Evolutionary conservation across 2,113 vertebrate species (phyloP).

Genomic region (Dicrurus megarhynchus): DNA sequence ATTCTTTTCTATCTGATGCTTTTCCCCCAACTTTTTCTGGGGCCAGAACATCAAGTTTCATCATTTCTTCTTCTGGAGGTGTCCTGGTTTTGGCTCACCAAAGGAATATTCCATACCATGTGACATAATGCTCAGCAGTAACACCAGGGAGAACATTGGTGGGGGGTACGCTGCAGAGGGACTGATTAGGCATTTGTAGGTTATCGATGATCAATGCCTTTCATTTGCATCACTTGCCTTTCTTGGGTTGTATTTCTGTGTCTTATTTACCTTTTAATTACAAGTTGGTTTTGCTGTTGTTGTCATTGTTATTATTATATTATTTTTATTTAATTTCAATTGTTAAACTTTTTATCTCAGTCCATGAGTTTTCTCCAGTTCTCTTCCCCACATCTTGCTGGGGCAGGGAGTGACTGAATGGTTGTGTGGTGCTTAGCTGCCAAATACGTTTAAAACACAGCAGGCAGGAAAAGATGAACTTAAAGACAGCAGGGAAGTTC

Average conservation of each 20-base stretch:
- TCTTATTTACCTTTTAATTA: neutral
- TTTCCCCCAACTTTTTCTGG: neutral
- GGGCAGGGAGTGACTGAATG: neutral
- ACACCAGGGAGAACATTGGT: neutral
- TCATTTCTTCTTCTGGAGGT: neutral
- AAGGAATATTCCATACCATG: neutral
- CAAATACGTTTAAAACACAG: neutral
- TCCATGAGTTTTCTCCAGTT: neutral
- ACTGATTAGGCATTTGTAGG: neutral
- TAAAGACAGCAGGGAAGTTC: neutral
- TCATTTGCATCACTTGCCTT: neutral
- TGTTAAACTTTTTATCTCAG: neutral
- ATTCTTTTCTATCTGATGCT: neutral
- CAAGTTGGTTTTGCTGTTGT: neutral
- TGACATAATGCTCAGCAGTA: neutral
- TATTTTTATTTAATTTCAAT: neutral
- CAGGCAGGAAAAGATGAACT: neutral
- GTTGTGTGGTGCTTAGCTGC: neutral
- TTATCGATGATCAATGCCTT: neutral
- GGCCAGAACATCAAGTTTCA: neutral
- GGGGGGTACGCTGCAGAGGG: accelerated
- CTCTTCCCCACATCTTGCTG: neutral
- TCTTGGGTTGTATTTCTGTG: neutral
- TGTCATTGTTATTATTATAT: neutral
- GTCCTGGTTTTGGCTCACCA: neutral